These are phyloP conservation scores for Drosophila pachea DNA, from an alignment of 1,140 invertebrate species.

Conservation along the genomic window DNA sequence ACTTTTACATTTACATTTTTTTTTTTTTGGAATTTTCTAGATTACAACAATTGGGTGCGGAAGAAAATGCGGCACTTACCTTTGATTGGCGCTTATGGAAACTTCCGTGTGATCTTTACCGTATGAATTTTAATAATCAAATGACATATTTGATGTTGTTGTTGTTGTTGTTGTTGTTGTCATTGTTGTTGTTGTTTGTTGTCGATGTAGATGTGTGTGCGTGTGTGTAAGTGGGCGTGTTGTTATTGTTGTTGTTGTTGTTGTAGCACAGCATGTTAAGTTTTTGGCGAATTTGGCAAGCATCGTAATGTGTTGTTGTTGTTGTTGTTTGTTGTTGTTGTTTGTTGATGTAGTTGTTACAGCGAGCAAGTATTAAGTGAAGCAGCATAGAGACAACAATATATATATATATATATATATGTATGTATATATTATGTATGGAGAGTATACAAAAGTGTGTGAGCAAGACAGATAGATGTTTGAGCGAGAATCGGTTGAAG, in stretches of 20 bases:
- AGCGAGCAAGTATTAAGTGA: slow-evolving; percentile 51
- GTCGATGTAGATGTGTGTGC: slow-evolving; percentile 23
- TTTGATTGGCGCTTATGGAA: slow-evolving; percentile 72
- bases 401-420: slow-evolving; percentile 27
- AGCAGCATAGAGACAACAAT: slow-evolving; percentile 52
- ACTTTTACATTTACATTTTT: background rate
- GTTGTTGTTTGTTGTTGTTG: slow-evolving; percentile 28
- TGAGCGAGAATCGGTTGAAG: slow-evolving; percentile 20
- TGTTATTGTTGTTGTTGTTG: slow-evolving; percentile 45
- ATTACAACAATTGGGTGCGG: background rate
- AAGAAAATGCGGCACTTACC: slow-evolving; percentile 60
- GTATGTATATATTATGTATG: background rate
- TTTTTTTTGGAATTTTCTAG: background rate
- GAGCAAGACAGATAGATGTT: slow-evolving; percentile 28
- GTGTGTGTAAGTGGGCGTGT: slow-evolving; percentile 18
- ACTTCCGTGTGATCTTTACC: slow-evolving; percentile 77
- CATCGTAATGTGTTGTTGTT: slow-evolving; percentile 46
- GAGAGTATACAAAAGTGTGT: slow-evolving; percentile 30
- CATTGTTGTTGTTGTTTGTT: slow-evolving; percentile 30
- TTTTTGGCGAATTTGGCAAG: slow-evolving; percentile 24
- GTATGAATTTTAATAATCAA: slow-evolving; percentile 48
- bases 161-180: slow-evolving; percentile 33
- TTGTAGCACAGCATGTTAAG: slow-evolving; percentile 29
- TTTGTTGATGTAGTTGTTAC: slow-evolving; percentile 44
- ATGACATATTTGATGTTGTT: slow-evolving; percentile 39